Base-by-base conservation (phyloP, 1,140 invertebrate genomes). In the Papilio dardanus region DNA sequence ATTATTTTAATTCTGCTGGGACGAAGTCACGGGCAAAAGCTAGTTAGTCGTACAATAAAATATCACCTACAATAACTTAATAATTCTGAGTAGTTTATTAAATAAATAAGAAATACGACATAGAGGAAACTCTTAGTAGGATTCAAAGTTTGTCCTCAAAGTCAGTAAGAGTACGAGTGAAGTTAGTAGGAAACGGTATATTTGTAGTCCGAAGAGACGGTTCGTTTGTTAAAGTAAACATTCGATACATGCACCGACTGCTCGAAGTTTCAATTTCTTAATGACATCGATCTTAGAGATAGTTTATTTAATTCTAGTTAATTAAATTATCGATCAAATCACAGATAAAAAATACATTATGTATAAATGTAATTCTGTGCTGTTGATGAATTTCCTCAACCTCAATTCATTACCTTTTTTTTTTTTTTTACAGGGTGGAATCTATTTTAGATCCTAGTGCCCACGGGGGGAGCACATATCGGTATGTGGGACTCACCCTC, bases 211-310 rank as follows among this genome's bases (percentile, higher is more conserved):
- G 40, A 46, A 42, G 40, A 71, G 50, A 46, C 68, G 68, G 68
- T 71, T 71, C 68, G 68, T 71, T 71, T 71, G 68, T 42, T 31
- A 71, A 71, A 71, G 19, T 28, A 50, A 71, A 71, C 68, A 71
- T 46, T 71, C 68, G 68, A 71, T 71, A 71, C 40, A 71, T 71
- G 16, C 68, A 46, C 37, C 21, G 24, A 71, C 16, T 42, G 10
- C 35, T 42, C 37, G 7, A 54, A 62, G 24, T 62, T 62, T 62
- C 54, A 62, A 62, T 24, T 62, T 62, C 54, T 62, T 62, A 62
- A 62, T 62, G 54, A 58, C 24, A 58, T 58, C 28, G 21, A 28
- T 62, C 54, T 62, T 28, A 28, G 4, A 28, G 24, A 12, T 28
- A 21, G 8, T 24, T 54, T 1, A 12, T 21, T 28, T 28, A 62